These are phyloP conservation scores for Melanocharis versteri DNA, from an alignment of 2,113 vertebrate genomes.

Conservation along the genomic window DNA sequence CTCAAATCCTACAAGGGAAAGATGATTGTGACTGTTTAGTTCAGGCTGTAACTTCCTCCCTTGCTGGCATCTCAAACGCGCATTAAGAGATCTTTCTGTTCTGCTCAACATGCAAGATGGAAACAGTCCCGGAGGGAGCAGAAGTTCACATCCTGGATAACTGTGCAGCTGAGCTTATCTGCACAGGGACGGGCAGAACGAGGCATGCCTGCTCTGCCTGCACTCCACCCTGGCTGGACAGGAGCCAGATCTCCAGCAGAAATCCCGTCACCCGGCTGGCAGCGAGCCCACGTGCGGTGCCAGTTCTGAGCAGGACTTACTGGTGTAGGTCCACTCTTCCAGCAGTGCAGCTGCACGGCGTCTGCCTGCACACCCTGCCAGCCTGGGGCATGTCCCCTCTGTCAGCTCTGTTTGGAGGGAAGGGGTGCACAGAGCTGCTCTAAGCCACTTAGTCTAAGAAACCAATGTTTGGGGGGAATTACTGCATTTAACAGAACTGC, in stretches of 20 bases:
- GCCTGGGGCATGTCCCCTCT: rapidly evolving
- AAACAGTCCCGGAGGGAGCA: not conserved
- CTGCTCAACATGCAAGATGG: not conserved
- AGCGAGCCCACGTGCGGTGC: rapidly evolving
- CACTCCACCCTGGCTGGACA: rapidly evolving
- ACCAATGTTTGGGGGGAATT: not conserved
- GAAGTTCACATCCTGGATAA: not conserved
- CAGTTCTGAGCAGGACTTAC: not conserved
- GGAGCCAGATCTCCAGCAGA: not conserved
- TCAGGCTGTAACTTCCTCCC: not conserved
- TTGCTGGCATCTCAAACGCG: rapidly evolving
- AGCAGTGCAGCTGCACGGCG: not conserved
- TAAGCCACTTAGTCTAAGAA: rapidly evolving
- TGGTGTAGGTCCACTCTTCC: rapidly evolving
- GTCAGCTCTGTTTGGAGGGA: not conserved
- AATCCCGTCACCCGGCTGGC: not conserved
- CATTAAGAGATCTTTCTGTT: not conserved
- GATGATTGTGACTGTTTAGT: rapidly evolving
- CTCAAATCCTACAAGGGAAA: not conserved
- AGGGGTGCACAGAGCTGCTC: not conserved
- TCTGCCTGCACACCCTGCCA: rapidly evolving
- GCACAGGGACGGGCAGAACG: not conserved
- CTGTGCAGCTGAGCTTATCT: not conserved
- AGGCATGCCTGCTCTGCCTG: not conserved
- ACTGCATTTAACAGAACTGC: not conserved